Evolutionary conservation across 92 coral and sea anemone genomes (phyloP).

Genomic region (Meandrina meandrites): DNA sequence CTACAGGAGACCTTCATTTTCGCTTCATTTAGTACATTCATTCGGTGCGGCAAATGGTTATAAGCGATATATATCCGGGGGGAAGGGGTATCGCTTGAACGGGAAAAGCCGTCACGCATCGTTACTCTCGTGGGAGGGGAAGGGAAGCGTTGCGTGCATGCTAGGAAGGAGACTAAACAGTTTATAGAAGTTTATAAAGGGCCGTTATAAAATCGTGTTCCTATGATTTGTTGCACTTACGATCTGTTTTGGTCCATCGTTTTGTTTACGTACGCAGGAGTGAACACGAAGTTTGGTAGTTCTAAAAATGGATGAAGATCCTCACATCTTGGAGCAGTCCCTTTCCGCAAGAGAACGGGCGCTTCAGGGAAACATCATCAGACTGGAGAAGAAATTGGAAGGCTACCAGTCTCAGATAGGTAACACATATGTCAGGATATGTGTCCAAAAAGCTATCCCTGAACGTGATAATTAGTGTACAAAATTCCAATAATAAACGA

Average conservation of each 20-base stretch:
- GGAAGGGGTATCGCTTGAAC: no score
- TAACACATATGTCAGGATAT: background rate
- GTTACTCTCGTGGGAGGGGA: background rate
- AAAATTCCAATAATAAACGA: no score
- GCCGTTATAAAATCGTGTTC: background rate
- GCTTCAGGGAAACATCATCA: constrained; percentile 64
- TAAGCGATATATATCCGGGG: no score
- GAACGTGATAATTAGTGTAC: no score
- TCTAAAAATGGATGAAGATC: background rate
- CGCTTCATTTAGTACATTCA: no score
- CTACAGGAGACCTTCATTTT: no score
- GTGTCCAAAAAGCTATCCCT: background rate
- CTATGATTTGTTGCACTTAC: no score
- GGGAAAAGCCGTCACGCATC: background rate
- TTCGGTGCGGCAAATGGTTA: no score
- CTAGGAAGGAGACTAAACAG: background rate
- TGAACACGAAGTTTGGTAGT: no score
- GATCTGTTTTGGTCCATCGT: background rate
- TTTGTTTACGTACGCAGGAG: background rate
- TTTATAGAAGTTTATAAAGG: no score
- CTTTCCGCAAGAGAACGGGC: constrained; percentile 12
- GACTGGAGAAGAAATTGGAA: constrained; percentile 69
- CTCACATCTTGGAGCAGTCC: background rate
- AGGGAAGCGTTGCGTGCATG: no score
- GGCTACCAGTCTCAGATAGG: constrained; percentile 48